These are phyloP conservation scores for Aethes cnicana DNA, from an alignment of 2,888 invertebrate genomes.

Conservation along the genomic window DNA sequence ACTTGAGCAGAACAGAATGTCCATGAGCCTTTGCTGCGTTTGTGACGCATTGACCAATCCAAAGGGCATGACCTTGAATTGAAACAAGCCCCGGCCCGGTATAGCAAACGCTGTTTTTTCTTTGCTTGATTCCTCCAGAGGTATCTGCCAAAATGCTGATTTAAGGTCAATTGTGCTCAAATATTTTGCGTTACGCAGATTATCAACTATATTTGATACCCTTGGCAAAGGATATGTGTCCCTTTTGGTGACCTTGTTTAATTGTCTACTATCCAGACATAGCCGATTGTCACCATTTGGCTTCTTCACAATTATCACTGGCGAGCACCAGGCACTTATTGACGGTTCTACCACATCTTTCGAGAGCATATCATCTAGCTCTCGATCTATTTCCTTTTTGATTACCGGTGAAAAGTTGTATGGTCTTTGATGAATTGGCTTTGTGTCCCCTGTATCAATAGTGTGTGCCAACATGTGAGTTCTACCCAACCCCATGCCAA, in stretches of 20 bases:
- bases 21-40: slow-evolving; percentile 29
- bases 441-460: background rate
- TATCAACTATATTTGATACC: slow-evolving; percentile 32
- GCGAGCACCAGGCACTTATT: no score
- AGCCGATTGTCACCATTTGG: slow-evolving; percentile 10
- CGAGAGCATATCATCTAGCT: no score
- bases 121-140: slow-evolving; percentile 29
- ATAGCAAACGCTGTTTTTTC: slow-evolving; percentile 33
- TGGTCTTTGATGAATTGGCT: background rate
- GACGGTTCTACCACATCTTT: no score
- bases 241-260: slow-evolving; percentile 33
- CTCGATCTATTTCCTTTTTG: no score
- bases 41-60: slow-evolving; percentile 25
- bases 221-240: slow-evolving; percentile 30
- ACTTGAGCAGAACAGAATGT: slow-evolving; percentile 17
- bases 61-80: slow-evolving; percentile 30
- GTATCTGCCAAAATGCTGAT: slow-evolving; percentile 45
- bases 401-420: background rate
- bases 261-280: no score
- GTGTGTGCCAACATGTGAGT: background rate
- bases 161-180: slow-evolving; percentile 36
- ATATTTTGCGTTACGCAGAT: slow-evolving; percentile 25
- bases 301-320: slow-evolving; percentile 17
- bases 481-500: slow-evolving; percentile 29
- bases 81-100: slow-evolving; percentile 18